Percentiles rank a stretch among this genome's conserved stretches.
phyloP scores from a whole-genome alignment of 2,113 vertebrate genomes.

The Erythrolamprus reginae region DNA sequence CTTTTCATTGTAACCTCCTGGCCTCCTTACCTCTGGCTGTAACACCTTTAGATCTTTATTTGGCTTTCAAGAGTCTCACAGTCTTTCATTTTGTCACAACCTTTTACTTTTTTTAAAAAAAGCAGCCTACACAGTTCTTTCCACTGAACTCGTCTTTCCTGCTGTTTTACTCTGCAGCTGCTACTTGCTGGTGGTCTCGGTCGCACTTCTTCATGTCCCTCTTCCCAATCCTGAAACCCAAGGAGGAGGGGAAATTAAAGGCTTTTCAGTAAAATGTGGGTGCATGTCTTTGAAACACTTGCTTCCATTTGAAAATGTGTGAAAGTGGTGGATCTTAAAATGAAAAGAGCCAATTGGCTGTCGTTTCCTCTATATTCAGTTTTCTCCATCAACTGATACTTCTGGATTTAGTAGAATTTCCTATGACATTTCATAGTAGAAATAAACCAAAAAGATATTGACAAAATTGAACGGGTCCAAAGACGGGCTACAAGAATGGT shows the following conservation, averaged over 20 bases:
- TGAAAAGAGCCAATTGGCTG: neutral
- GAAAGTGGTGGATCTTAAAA: neutral
- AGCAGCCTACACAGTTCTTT: constrained; percentile 8
- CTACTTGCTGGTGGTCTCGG: constrained; percentile 51
- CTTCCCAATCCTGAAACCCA: constrained; percentile 23
- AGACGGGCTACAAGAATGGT: no score
- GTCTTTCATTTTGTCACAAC: constrained; percentile 36
- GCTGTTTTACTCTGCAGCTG: constrained; percentile 48
- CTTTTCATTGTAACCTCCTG: constrained; percentile 14
- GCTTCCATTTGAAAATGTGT: neutral
- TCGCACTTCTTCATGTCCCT: neutral
- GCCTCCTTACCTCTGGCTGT: neutral
- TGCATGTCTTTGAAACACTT: neutral
- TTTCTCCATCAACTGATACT: neutral
- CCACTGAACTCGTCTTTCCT: constrained; percentile 33
- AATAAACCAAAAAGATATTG: no score
- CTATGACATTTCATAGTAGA: neutral
- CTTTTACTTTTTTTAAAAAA: neutral
- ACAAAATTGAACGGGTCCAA: no score
- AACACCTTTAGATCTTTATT: constrained; percentile 4
- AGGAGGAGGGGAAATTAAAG: neutral
- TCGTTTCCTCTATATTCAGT: neutral
- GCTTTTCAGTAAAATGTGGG: neutral
- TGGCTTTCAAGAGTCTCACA: constrained; percentile 5
- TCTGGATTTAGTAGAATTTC: neutral